Evolutionary conservation across 2,888 invertebrate species (phyloP), one percentile per base, ranked within the genome.

Genomic region (Hydroisotoma schaefferi): DNA sequence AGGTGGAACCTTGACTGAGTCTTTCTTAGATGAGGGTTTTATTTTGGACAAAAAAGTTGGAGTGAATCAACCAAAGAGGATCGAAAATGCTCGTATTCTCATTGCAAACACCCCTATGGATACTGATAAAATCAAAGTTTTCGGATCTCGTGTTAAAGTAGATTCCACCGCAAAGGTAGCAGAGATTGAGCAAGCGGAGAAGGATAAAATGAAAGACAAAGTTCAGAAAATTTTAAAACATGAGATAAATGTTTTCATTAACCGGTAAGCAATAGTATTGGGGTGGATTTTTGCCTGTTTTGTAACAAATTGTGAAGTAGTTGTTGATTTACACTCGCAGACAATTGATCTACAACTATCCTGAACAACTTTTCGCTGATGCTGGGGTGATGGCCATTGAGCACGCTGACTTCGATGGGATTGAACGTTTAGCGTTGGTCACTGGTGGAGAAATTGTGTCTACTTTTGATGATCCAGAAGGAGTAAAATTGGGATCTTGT

Each of bases 61-160:
- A 65, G 88, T 99, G 26, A 93, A 97, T 80, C 99, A 99, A 78
- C 99, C 99, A 0, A 93, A 95, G 76, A 83, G 87, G 71, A 81
- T 99, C 70, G 93, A 94, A 75, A 95, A 99, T 75, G 97, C 97
- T 1, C 89, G 86, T 75, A 97, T 99, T 75, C 84, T 99, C 25
- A 93, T 99, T 74, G 98, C 98, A 12, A 99, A 99, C 77, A 99
- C 99, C 10, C 94, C 99, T 0, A 99, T 99, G 99, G 99, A 99
- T 80, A 94, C 97, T 0, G 99, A 99, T 76, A 99, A 99, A 80
- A 95, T 99, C 72, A 98, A 99, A 82, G 78, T 99, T 23, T 99
- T 99, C 79, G 98, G 98, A 46, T 95, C 95, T 43, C 87, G 93
- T 68, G 94, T 92, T 69, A 87, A 90, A 75, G 92, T 91, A 0